Percentiles rank a stretch among this genome's conserved stretches.
phyloP scores from a whole-genome alignment of 2,113 vertebrate species.

The Heteronetta atricapilla region DNA sequence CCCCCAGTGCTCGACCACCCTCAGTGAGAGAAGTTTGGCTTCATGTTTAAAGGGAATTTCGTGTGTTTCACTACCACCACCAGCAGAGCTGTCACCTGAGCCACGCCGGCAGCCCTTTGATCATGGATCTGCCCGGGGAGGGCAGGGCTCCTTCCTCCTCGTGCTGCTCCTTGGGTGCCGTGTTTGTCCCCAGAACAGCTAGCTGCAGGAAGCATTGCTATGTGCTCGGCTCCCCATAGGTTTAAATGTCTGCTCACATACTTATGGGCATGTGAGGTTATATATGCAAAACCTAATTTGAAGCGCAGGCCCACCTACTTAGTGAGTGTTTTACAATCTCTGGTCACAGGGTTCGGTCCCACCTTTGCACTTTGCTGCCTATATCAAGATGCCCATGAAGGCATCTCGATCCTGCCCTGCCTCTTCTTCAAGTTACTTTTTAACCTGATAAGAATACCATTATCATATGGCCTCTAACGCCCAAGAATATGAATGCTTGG shows the following conservation, averaged over 20 bases:
- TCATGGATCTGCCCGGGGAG: background rate
- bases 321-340: background rate
- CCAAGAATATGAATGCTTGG: background rate
- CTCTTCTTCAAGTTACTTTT: background rate
- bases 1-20: background rate
- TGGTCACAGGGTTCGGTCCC: background rate
- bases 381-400: background rate
- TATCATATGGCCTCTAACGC: background rate
- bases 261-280: rapidly evolving
- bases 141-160: background rate
- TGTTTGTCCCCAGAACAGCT: background rate
- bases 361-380: background rate
- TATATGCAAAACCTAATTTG: background rate
- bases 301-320: background rate
- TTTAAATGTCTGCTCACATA: background rate
- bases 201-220: background rate
- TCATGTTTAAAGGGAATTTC: background rate
- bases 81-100: background rate
- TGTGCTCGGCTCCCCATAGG: background rate
- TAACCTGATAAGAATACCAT: background rate
- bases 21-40: background rate
- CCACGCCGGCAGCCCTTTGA: background rate
- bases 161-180: background rate
- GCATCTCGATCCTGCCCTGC: background rate
- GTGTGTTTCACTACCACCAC: background rate